Evolutionary conservation across 2,797 vertebrate genomes (phyloP).

Genomic region (Rhincodon typus): DNA sequence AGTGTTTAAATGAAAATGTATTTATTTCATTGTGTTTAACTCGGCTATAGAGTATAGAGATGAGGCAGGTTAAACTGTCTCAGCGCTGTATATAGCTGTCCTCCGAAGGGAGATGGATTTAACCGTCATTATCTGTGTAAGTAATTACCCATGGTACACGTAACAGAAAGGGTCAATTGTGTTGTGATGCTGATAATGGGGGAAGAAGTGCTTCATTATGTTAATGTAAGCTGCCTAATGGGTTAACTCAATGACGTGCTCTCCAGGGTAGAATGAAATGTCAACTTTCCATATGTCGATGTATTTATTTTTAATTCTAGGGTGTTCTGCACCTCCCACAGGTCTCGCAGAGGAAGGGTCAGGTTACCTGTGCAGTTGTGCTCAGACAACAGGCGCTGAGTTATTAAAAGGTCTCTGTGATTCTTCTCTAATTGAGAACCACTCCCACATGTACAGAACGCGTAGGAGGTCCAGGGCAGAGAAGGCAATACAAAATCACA

Average conservation of each 20-base stretch:
- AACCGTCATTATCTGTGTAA: not conserved
- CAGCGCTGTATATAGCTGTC: not conserved
- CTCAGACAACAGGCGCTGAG: not conserved
- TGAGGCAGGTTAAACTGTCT: not conserved
- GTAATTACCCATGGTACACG: not conserved
- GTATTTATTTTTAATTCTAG: slow-evolving; percentile 42
- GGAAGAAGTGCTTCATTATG: not conserved
- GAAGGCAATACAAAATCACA: not conserved
- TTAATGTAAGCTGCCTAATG: slow-evolving; percentile 13
- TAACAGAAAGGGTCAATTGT: not conserved
- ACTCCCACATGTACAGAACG: not conserved
- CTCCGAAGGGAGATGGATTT: not conserved
- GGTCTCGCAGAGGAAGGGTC: slow-evolving; percentile 1
- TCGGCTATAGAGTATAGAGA: not conserved
- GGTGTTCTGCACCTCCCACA: not conserved
- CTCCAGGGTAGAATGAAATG: slow-evolving; percentile 49
- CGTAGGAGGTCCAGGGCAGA: not conserved
- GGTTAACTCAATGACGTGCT: slow-evolving; percentile 42
- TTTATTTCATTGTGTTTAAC: slow-evolving; percentile 3
- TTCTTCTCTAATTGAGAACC: slow-evolving; percentile 10
- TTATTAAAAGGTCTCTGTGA: not conserved
- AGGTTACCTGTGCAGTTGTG: not conserved
- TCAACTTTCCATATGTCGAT: slow-evolving; percentile 44
- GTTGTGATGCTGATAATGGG: slow-evolving; percentile 16
- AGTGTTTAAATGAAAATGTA: not conserved